These are phyloP conservation scores for Dinomys branickii DNA, from an alignment of 2,113 vertebrate species.

Conservation along the genomic window DNA sequence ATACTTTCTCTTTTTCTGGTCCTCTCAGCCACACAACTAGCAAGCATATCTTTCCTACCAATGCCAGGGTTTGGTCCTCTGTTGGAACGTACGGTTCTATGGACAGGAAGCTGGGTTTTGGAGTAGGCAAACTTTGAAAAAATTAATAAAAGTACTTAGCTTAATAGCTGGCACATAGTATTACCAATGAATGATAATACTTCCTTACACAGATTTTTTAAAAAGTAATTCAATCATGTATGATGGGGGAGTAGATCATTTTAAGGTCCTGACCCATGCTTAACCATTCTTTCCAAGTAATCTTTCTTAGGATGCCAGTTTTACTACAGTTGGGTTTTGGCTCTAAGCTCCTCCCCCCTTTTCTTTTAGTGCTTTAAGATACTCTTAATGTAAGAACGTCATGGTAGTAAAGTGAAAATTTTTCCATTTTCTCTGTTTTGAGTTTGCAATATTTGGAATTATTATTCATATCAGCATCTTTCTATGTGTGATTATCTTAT, in stretches of 20 bases:
- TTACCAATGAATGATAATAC: neutral
- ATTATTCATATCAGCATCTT: neutral
- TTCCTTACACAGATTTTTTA: neutral
- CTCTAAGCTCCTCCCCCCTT: neutral
- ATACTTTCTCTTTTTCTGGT: neutral
- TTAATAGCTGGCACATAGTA: neutral
- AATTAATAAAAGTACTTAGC: neutral
- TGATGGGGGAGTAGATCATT: neutral
- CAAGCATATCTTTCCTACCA: neutral
- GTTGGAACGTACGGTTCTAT: neutral
- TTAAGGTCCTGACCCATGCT: neutral
- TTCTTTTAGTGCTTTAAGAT: neutral
- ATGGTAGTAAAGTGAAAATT: neutral
- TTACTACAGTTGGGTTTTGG: neutral
- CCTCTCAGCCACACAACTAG: neutral
- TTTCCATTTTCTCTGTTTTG: constrained; percentile 18
- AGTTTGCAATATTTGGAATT: neutral
- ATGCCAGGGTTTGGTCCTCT: neutral
- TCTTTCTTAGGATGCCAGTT: neutral
- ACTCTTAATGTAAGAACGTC: neutral
- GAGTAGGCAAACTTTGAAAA: neutral
- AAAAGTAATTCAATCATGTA: neutral
- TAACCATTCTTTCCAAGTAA: neutral
- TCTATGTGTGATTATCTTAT: neutral
- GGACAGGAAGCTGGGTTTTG: neutral